Conservation (phyloP, 2,113 vertebrate genomes). For the Silurus meridionalis region DNA sequence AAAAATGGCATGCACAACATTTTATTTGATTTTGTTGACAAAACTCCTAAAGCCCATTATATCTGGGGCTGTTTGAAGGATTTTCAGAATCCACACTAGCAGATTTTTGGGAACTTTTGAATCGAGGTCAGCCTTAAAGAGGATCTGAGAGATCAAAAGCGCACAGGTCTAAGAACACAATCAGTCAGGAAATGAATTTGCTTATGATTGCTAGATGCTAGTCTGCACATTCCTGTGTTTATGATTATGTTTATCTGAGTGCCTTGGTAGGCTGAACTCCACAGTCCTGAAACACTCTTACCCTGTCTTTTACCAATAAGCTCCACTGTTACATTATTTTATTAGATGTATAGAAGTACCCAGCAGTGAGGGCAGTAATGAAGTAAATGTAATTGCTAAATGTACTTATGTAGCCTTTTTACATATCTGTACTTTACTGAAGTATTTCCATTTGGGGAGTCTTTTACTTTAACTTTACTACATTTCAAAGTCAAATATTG, state of each 20-base stretch:
- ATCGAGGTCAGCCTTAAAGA: constrained; percentile 29
- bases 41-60: constrained; percentile 23
- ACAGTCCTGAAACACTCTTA: not conserved
- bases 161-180: not conserved
- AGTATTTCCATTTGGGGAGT: too few relatives aligned
- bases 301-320: not conserved
- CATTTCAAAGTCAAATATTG: too few relatives aligned
- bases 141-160: constrained; percentile 32
- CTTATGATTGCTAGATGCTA: not conserved
- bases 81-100: constrained; percentile 26
- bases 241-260: not conserved
- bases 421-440: too few relatives aligned
- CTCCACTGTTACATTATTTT: not conserved
- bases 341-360: too few relatives aligned
- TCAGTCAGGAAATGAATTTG: constrained; percentile 11
- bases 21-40: constrained; percentile 4
- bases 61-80: constrained; percentile 29
- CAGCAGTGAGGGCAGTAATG: too few relatives aligned
- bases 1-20: constrained; percentile 1
- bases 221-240: not conserved
- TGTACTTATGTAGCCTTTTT: too few relatives aligned
- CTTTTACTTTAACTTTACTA: too few relatives aligned
- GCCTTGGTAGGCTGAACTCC: not conserved
- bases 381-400: too few relatives aligned
- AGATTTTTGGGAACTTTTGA: constrained; percentile 32